phyloP scores from a whole-genome alignment of 2,888 invertebrate genomes.

The Ceriagrion tenellum region DNA sequence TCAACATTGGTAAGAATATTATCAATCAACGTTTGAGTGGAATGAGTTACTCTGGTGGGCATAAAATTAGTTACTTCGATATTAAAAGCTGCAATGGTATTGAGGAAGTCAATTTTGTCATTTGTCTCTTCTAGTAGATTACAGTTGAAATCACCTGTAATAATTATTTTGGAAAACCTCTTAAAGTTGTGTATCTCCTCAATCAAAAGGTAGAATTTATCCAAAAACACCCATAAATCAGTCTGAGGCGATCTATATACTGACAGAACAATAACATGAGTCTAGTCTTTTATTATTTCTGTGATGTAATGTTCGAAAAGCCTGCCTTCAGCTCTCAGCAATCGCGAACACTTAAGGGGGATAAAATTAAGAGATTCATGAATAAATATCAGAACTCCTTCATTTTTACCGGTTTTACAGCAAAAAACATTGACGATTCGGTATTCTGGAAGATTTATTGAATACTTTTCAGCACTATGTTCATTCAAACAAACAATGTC shows the following conservation, averaged over 20 bases:
- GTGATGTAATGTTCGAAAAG: background rate
- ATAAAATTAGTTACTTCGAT: too few species aligned
- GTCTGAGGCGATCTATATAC: background rate
- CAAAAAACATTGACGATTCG: background rate
- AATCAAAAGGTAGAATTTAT: background rate
- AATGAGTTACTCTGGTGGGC: too few species aligned
- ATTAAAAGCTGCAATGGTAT: too few species aligned
- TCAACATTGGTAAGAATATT: too few species aligned
- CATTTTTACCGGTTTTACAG: background rate
- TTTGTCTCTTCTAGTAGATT: too few species aligned
- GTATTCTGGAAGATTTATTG: background rate
- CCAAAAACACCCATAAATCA: background rate
- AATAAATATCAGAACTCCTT: background rate
- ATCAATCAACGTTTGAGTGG: too few species aligned
- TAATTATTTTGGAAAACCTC: too few species aligned
- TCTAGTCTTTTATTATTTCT: background rate
- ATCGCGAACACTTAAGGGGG: background rate
- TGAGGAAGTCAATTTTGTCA: too few species aligned
- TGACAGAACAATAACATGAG: background rate
- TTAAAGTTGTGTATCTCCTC: too few species aligned
- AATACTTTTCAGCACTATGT: background rate
- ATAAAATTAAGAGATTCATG: too few species aligned
- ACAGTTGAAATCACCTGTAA: too few species aligned
- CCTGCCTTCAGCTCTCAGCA: background rate
- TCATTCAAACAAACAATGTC: background rate